A percentile compares a stretch with the other conserved stretches of the same genome.
phyloP scores from a whole-genome alignment of 2,797 vertebrate genomes.

The Decapterus maruadsi region DNA sequence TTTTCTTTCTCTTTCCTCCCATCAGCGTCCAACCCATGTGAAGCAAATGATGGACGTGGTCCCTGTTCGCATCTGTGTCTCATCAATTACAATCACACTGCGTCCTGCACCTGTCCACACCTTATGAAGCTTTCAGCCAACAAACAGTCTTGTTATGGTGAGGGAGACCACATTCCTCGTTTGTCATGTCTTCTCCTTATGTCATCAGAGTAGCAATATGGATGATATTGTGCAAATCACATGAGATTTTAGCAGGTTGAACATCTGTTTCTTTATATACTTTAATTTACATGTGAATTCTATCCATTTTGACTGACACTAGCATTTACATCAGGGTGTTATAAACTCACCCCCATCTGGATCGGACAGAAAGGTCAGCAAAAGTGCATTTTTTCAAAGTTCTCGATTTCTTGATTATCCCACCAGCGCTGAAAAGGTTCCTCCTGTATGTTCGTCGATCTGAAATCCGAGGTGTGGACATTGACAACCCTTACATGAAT shows the following conservation, averaged over 20 bases:
- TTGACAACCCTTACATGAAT: conserved; percentile 98
- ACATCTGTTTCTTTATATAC: no score
- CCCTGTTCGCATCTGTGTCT: conserved; percentile 98
- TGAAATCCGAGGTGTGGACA: conserved; percentile 97
- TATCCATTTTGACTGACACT: conserved; percentile 21
- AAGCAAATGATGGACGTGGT: conserved; percentile 91
- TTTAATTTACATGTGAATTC: conserved; percentile 21
- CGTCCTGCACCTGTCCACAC: conserved; percentile 96
- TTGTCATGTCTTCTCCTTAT: conserved; percentile 16
- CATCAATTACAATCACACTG: conserved; percentile 93
- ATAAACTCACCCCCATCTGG: conserved; percentile 10
- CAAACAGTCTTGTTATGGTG: conserved; percentile 95
- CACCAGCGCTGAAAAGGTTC: conserved; percentile 93
- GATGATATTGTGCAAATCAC: conserved; percentile 2
- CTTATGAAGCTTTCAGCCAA: conserved; percentile 95
- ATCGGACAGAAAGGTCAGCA: conserved; percentile 17
- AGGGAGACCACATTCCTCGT: conserved; percentile 62
- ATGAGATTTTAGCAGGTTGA: background rate
- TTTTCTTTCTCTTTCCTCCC: conserved; percentile 7
- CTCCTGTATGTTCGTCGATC: conserved; percentile 94
- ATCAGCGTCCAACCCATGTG: conserved; percentile 94
- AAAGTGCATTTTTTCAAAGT: background rate
- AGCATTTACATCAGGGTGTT: conserved; percentile 27
- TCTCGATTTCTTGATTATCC: conserved; percentile 27
- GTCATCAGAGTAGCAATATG: conserved; percentile 6